Conservation (phyloP, 2,113 vertebrate species). For the Pachypanchax playfairii region DNA sequence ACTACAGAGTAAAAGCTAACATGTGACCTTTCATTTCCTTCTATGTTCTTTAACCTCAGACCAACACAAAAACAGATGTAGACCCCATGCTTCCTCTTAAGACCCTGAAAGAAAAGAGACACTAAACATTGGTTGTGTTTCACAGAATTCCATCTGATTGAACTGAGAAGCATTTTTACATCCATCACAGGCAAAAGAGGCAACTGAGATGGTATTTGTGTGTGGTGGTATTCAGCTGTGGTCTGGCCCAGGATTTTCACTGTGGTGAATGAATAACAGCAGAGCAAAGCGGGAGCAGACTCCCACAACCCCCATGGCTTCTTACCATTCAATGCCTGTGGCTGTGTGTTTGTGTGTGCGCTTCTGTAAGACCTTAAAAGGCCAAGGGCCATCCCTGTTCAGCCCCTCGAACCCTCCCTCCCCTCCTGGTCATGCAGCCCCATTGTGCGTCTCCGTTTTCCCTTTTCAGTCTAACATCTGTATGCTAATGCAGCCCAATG, state of each 20-base stretch:
- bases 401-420: slow-evolving; percentile 45
- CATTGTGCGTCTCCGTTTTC: slow-evolving; percentile 71
- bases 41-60: too few species aligned
- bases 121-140: too few species aligned
- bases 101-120: too few species aligned
- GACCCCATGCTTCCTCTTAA: too few species aligned
- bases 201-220: slow-evolving; percentile 34
- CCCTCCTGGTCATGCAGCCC: slow-evolving; percentile 57
- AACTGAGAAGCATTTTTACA: not conserved
- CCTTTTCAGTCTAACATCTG: slow-evolving; percentile 81
- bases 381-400: slow-evolving; percentile 66
- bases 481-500: slow-evolving; percentile 77
- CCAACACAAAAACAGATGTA: too few species aligned
- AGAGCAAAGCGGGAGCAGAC: slow-evolving; percentile 35
- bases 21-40: too few species aligned
- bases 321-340: slow-evolving; percentile 56
- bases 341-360: slow-evolving; percentile 23
- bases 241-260: slow-evolving; percentile 51
- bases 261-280: slow-evolving; percentile 56
- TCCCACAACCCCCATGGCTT: slow-evolving; percentile 55
- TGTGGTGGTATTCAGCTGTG: slow-evolving; percentile 53
- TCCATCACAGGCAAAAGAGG: not conserved
- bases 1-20: not conserved
- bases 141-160: not conserved
- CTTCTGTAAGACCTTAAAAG: slow-evolving; percentile 62